These are phyloP conservation scores for Kryptolebias marmoratus DNA, from an alignment of 2,113 vertebrate species.

Conservation along the genomic window DNA sequence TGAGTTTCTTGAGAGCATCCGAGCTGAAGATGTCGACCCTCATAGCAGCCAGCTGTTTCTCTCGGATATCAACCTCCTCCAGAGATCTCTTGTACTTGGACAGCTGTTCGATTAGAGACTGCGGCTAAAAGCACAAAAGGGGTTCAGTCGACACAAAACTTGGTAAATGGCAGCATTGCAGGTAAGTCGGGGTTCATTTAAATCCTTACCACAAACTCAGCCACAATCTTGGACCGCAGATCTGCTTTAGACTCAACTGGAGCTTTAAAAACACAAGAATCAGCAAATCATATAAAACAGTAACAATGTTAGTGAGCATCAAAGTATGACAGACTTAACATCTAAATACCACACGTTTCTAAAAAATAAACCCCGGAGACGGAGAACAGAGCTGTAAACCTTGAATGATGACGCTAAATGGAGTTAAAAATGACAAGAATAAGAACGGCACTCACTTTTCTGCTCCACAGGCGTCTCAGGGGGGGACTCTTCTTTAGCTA, in stretches of 20 bases:
- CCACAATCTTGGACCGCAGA: slow-evolving; percentile 94
- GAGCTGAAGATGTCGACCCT: slow-evolving; percentile 95
- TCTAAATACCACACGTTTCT: too few relatives aligned
- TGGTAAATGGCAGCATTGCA: background rate
- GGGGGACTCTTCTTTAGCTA: slow-evolving; percentile 76
- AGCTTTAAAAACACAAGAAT: slow-evolving; percentile 65
- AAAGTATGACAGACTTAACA: background rate
- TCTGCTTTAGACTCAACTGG: slow-evolving; percentile 87
- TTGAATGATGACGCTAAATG: background rate
- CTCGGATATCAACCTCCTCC: slow-evolving; percentile 91
- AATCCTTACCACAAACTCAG: slow-evolving; percentile 89
- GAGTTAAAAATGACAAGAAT: background rate
- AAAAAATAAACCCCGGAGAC: too few relatives aligned
- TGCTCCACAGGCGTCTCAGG: slow-evolving; percentile 69
- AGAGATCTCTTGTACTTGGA: slow-evolving; percentile 85
- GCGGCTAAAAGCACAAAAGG: slow-evolving; percentile 82
- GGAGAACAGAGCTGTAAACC: background rate
- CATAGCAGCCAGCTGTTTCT: slow-evolving; percentile 95
- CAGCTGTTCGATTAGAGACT: slow-evolving; percentile 90
- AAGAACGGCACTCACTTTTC: slow-evolving; percentile 57
- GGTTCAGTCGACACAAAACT: background rate
- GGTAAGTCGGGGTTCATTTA: background rate
- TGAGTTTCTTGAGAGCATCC: slow-evolving; percentile 91
- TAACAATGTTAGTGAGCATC: background rate
- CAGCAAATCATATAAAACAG: background rate